Base-by-base conservation (phyloP, 2,797 vertebrate species). In the Premnoplex brunnescens region DNA sequence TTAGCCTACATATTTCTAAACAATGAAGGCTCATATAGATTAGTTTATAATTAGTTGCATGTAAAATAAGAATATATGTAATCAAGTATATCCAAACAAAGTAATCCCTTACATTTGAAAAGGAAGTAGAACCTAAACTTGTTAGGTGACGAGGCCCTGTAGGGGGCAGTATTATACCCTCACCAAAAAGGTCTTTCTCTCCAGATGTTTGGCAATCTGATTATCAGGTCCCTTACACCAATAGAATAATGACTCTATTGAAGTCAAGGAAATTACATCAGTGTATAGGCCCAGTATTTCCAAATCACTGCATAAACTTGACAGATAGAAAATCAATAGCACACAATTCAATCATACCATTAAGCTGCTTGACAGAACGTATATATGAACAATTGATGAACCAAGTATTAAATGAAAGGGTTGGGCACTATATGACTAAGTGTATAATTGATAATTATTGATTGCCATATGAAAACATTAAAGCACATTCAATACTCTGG, bases 371-470 rank as follows among this genome's bases (percentile, higher is more conserved):
- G 85, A 96, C 67, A 95, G 60, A 85, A 93, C 7, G 11, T 95
- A 83, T 88, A 90, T 92, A 97, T 86, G 97, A 95, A 95, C 72
- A 93, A 93, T 92, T 96, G 91, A 96, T 96, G 88, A 94, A 94
- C 69, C 73, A 32, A 97, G 44, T 88, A 73, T 96, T 75, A 88
- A 95, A 81, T 94, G 94, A 93, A 96, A 71, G 64, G 92, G 58
- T 83, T 88, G 58, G 85, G 64, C 91, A 85, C 51, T 94, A 81
- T 92, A 89, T 60, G 60, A 88, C 76, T 73, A 59, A 95, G 74
- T 96, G 91, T 91, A 96, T 96, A 88, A 97, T 89, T 94, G 93
- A 95, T 97, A 96, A 96, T 94, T 95, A 97, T 96, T 91, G 92
- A 97, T 96, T 85, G 63, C 52, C 21, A 68, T 59, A 83, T 95